These are phyloP conservation scores for Eumerus sabulonum DNA, from an alignment of 2,888 invertebrate species.

Conservation along the genomic window DNA sequence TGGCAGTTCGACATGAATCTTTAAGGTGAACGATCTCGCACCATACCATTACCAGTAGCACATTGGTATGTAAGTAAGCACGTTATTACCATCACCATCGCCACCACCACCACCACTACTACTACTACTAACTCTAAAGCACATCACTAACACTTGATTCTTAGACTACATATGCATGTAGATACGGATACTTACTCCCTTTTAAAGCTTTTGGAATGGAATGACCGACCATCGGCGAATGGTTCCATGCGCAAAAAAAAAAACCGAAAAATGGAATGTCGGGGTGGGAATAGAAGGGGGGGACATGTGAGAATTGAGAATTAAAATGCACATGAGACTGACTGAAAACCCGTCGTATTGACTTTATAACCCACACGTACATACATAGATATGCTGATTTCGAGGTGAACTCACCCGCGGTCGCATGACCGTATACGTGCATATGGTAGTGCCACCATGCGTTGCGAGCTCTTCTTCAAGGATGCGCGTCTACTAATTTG, in stretches of 20 bases:
- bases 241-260: constrained; percentile 43
- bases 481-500: constrained; percentile 54
- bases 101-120: constrained; percentile 33
- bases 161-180: no score
- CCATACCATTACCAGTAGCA: constrained; percentile 25
- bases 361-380: constrained; percentile 63
- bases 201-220: constrained; percentile 55
- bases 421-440: constrained; percentile 63
- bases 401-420: constrained; percentile 48
- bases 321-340: constrained; percentile 57
- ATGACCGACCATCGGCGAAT: constrained; percentile 26
- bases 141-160: no score
- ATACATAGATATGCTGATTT: constrained; percentile 40
- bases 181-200: constrained; percentile 40
- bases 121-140: no score
- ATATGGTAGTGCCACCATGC: constrained; percentile 62
- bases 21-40: constrained; percentile 78
- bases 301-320: constrained; percentile 46
- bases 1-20: constrained; percentile 74
- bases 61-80: no score
- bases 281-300: no score
- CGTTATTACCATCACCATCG: constrained; percentile 28
- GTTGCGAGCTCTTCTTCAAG: no score
- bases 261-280: constrained; percentile 20
- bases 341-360: constrained; percentile 53